Base-by-base conservation (phyloP, 2,113 vertebrate species). In the Jacana jacana region DNA sequence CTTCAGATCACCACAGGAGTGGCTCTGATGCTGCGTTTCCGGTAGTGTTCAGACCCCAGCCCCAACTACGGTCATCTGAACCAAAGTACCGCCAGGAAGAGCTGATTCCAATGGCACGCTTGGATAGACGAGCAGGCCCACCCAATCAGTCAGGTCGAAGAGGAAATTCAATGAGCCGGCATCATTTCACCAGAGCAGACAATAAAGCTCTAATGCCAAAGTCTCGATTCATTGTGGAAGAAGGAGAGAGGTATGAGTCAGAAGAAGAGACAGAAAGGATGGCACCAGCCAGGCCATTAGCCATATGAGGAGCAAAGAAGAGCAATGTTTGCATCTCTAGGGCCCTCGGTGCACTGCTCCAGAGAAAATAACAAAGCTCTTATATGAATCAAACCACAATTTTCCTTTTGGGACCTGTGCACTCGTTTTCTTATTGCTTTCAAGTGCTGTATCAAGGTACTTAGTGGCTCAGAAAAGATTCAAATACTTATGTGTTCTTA, bases 181-280 rank as follows among this genome's bases (percentile, higher is more conserved):
- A n/a, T 30, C 30, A 2, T 28, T 68, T 55, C 31, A 63, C 44
- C 22, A 40, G 88, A 58, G 61, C 49, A 75, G 33, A 65, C 81
- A 96, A 63, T 24, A 66, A 1, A 17, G 68, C 48, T 24, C 42
- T 93, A 49, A 30, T 69, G 69, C 91, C 91, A 71, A 96, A 66
- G 77, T 89, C 95, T 6, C 40, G 20, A 14, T 84, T 96, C 66
- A 31, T 92, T 8, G 48, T 80, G 10, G 89, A 88, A 60, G 84
- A 92, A 80, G 40, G 35, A 44, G 60, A 93, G 30, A 55, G 27
- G 18, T 83, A 82, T 86, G 97, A 97, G 52, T 97, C 97, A 81
- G 97, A 95, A 37, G 97, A 97, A 78, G 96, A 96, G 17, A 93
- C 95, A 80, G 95, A 95, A 63, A 76, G 15, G 3, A 13, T 91